phyloP scores from a whole-genome alignment of 2,113 vertebrate genomes.

The Chloroceryle aenea region DNA sequence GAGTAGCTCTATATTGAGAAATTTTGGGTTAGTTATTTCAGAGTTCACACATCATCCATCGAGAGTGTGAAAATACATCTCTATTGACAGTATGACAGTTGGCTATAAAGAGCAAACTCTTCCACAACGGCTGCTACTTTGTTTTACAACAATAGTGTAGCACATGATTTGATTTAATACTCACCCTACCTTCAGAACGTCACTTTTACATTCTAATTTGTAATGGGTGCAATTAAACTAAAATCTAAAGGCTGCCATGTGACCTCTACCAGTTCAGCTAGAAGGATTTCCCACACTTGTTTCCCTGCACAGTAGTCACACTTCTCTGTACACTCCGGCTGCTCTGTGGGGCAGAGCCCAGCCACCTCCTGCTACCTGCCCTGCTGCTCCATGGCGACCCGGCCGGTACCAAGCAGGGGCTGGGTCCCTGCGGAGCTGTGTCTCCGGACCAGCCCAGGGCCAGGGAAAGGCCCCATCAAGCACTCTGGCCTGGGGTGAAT shows the following conservation, averaged over 20 bases:
- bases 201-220: neutral
- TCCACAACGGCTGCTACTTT: neutral
- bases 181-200: neutral
- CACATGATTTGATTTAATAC: neutral
- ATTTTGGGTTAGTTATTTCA: neutral
- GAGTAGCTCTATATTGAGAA: neutral
- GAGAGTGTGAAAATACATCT: conserved; percentile 19
- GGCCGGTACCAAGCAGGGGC: fast-evolving
- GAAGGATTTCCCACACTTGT: neutral
- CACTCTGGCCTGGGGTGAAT: fast-evolving
- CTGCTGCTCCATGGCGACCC: fast-evolving
- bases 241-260: neutral
- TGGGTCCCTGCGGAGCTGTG: neutral
- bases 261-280: neutral
- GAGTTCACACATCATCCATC: conserved; percentile 17
- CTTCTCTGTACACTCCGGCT: neutral
- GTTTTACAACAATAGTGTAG: neutral
- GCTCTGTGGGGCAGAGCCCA: neutral
- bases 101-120: neutral
- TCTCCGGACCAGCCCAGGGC: neutral
- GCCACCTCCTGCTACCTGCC: neutral
- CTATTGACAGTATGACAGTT: neutral
- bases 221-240: neutral
- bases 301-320: neutral
- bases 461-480: neutral